Percentiles rank a stretch among this genome's conserved stretches.
Evolutionary conservation across 1,140 invertebrate genomes (phyloP).

Genomic region (Drosophila littoralis): DNA sequence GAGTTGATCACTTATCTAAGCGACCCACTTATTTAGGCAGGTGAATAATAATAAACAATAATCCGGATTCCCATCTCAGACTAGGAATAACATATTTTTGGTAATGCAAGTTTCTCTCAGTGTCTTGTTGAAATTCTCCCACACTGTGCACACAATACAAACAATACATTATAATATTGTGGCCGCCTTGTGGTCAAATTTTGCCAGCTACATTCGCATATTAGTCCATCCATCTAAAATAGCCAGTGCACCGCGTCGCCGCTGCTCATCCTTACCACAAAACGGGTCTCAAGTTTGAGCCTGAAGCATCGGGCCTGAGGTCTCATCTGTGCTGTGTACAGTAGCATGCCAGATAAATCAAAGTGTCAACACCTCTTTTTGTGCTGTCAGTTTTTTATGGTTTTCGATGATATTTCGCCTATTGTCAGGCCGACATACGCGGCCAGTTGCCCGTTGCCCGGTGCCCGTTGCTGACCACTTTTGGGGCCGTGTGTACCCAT

Average conservation of each 20-base stretch:
- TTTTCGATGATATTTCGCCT: conserved; percentile 84
- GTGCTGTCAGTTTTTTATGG: conserved; percentile 84
- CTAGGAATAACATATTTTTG: background rate
- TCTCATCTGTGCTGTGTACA: conserved; percentile 79
- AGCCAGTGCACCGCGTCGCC: conserved; percentile 3
- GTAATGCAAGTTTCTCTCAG: background rate
- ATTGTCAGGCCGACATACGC: conserved; percentile 75
- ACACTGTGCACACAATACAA: conserved; percentile 29
- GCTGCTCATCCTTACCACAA: conserved; percentile 19
- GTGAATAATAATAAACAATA: too few relatives aligned
- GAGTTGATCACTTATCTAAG: too few relatives aligned
- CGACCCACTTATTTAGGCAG: background rate
- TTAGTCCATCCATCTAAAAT: conserved; percentile 69
- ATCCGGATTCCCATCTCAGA: too few relatives aligned
- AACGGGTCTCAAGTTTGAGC: conserved; percentile 6
- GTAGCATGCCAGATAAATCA: conserved; percentile 85
- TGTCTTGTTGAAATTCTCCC: conserved; percentile 19
- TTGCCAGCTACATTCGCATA: conserved; percentile 48
- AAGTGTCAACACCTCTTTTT: conserved; percentile 85
- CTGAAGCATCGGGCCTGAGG: conserved; percentile 7
- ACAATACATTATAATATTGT: conserved; percentile 75
- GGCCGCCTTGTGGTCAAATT: conserved; percentile 42
- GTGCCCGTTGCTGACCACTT: conserved; percentile 51
- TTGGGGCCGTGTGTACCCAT: conserved; percentile 60
- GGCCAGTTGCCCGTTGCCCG: conserved; percentile 45